Evolutionary conservation across 2,888 invertebrate genomes (phyloP).

Genomic region (Yponomeuta sedellus): DNA sequence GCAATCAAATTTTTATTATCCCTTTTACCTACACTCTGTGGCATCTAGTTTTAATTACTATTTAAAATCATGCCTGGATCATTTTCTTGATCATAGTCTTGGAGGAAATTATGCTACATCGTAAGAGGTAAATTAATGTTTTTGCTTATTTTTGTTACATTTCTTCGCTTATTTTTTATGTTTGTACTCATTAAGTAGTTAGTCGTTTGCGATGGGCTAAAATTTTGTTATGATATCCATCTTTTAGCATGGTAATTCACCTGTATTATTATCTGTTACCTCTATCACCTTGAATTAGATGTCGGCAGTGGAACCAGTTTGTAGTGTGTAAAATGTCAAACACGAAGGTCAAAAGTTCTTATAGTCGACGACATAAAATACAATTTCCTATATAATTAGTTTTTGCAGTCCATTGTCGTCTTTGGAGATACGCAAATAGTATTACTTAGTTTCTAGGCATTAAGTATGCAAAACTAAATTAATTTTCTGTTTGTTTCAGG

Average conservation of each 20-base stretch:
- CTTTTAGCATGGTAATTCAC: conserved; percentile 20
- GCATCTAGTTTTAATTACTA: conserved; percentile 62
- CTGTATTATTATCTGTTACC: conserved; percentile 24
- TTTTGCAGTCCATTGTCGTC: conserved; percentile 3
- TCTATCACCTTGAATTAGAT: conserved; percentile 20
- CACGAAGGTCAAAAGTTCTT: conserved; percentile 50
- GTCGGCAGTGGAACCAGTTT: conserved; percentile 42
- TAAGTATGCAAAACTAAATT: not conserved
- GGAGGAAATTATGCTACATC: not conserved
- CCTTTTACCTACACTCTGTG: conserved; percentile 23
- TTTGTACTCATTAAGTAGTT: not conserved
- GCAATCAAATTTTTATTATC: conserved; percentile 20
- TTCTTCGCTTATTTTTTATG: not conserved
- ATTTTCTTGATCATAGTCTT: conserved; percentile 8
- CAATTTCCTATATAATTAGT: conserved; percentile 28
- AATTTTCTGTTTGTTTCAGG: not conserved
- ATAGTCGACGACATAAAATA: conserved; percentile 41
- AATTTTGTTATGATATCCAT: conserved; percentile 9
- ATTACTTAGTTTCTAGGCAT: not conserved
- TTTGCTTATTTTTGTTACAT: not conserved
- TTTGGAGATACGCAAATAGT: not conserved
- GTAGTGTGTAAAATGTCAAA: conserved; percentile 44
- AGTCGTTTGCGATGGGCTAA: not conserved
- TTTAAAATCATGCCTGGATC: conserved; percentile 47
- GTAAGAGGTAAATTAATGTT: not conserved